Evolutionary conservation across 1,140 invertebrate species (phyloP).

Genomic region (Calosoma granatense): DNA sequence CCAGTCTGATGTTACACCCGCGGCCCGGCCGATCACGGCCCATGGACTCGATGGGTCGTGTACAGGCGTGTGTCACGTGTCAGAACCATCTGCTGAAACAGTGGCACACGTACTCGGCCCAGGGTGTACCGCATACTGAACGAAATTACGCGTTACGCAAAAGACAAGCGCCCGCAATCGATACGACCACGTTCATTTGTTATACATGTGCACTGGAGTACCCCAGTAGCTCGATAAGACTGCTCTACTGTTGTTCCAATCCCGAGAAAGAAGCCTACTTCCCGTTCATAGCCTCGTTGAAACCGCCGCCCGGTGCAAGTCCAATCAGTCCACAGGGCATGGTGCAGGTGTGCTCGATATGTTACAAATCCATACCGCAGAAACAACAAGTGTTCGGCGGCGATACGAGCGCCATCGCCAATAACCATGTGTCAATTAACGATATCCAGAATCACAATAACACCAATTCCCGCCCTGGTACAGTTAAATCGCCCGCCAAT

Average conservation of each 20-base stretch:
- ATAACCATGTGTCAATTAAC: constrained; percentile 30
- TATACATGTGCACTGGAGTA: constrained; percentile 77
- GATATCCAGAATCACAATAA: constrained; percentile 33
- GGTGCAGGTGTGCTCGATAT: constrained; percentile 76
- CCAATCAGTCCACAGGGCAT: constrained; percentile 71
- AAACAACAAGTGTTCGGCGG: constrained; percentile 66
- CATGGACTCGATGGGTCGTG: constrained; percentile 70
- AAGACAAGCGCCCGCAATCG: constrained; percentile 50
- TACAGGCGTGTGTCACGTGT: constrained; percentile 69
- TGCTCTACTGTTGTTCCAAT: constrained; percentile 77
- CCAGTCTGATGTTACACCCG: constrained; percentile 72
- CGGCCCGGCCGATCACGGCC: constrained; percentile 70
- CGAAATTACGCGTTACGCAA: constrained; percentile 70
- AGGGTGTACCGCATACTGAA: constrained; percentile 61
- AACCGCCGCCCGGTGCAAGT: constrained; percentile 68
- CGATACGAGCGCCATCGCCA: constrained; percentile 28
- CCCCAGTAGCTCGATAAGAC: constrained; percentile 60
- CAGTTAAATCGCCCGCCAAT: constrained; percentile 43
- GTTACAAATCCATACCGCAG: constrained; percentile 70
- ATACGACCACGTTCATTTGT: constrained; percentile 71
- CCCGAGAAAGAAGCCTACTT: constrained; percentile 78
- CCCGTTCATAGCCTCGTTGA: constrained; percentile 71
- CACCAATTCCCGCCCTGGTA: constrained; percentile 38
- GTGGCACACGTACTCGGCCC: constrained; percentile 61
- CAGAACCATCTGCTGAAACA: constrained; percentile 71